Percentiles rank a stretch among this genome's conserved stretches.
Evolutionary conservation across 2,113 vertebrate species (phyloP).

Genomic region (Ceratotherium simum): DNA sequence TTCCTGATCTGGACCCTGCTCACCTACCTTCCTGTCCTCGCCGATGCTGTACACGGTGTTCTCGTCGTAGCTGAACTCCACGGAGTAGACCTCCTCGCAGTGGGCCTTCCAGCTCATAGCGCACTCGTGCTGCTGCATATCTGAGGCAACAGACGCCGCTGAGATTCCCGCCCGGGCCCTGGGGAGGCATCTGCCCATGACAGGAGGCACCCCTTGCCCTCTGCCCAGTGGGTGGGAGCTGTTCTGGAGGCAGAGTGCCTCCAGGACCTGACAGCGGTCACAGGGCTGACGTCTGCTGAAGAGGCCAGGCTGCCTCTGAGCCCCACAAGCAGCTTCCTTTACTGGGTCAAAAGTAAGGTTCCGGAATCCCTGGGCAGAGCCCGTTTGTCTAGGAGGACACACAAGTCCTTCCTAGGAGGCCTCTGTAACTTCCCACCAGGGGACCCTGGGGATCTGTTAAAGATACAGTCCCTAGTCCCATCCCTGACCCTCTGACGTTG

Average conservation of each 20-base stretch:
- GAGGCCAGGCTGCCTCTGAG: too few relatives aligned
- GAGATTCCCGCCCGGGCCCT: rapidly evolving
- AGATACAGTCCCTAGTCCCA: neutral
- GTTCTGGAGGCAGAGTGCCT: rapidly evolving
- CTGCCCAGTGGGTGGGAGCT: neutral
- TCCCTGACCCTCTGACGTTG: rapidly evolving
- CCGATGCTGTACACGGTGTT: conserved; percentile 98
- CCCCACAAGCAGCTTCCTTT: neutral
- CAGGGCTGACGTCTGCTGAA: too few relatives aligned
- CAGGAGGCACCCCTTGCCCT: neutral
- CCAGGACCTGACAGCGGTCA: neutral
- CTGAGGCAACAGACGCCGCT: conserved; percentile 76
- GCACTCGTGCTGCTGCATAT: conserved; percentile 98
- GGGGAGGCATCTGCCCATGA: rapidly evolving
- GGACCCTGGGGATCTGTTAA: rapidly evolving
- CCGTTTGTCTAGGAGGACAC: neutral
- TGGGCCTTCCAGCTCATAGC: conserved; percentile 98
- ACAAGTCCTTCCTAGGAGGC: neutral
- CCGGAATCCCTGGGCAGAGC: neutral
- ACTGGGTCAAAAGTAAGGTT: neutral
- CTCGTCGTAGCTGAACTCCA: conserved; percentile 99
- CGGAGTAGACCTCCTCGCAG: conserved; percentile 95
- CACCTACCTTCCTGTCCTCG: conserved; percentile 95
- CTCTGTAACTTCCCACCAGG: neutral
- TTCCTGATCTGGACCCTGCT: rapidly evolving